Evolutionary conservation across 2,113 vertebrate genomes (phyloP).

Genomic region (Bubo blakistoni): DNA sequence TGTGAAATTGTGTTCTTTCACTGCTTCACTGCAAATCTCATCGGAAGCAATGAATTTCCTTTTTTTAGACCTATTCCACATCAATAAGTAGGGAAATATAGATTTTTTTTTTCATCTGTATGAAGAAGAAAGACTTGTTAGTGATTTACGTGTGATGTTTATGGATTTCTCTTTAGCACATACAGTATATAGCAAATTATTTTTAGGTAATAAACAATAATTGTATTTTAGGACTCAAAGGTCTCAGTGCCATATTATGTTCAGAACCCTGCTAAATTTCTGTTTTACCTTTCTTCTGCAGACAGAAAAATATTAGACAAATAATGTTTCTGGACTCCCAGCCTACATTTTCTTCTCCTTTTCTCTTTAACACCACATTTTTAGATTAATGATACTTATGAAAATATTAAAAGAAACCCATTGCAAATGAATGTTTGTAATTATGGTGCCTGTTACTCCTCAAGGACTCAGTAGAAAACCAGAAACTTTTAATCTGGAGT

Average conservation of each 20-base stretch:
- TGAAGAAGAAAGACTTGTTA: constrained; percentile 52
- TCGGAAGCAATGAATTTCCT: constrained; percentile 42
- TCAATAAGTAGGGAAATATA: constrained; percentile 28
- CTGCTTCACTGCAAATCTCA: constrained; percentile 29
- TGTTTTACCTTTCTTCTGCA: background rate
- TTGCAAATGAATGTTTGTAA: constrained; percentile 27
- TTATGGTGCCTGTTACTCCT: constrained; percentile 25
- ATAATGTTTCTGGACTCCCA: background rate
- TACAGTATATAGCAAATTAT: constrained; percentile 27
- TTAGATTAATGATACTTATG: background rate
- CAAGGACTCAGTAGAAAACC: constrained; percentile 28
- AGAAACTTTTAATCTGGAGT: constrained; percentile 59
- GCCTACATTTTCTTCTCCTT: background rate
- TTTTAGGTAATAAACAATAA: constrained; percentile 62
- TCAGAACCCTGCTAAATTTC: constrained; percentile 7
- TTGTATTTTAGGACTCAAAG: constrained; percentile 37
- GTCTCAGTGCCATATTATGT: background rate
- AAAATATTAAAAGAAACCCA: constrained; percentile 13
- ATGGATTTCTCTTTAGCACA: constrained; percentile 61
- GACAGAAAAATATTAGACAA: constrained; percentile 25
- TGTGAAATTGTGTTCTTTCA: constrained; percentile 37
- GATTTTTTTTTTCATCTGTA: background rate
- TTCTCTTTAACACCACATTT: constrained; percentile 18
- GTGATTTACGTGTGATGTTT: constrained; percentile 56
- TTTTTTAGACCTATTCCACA: constrained; percentile 23